Percentiles rank a stretch among this genome's conserved stretches.
Evolutionary conservation across 2,888 invertebrate species (phyloP).

Genomic region (Globia sparganii): DNA sequence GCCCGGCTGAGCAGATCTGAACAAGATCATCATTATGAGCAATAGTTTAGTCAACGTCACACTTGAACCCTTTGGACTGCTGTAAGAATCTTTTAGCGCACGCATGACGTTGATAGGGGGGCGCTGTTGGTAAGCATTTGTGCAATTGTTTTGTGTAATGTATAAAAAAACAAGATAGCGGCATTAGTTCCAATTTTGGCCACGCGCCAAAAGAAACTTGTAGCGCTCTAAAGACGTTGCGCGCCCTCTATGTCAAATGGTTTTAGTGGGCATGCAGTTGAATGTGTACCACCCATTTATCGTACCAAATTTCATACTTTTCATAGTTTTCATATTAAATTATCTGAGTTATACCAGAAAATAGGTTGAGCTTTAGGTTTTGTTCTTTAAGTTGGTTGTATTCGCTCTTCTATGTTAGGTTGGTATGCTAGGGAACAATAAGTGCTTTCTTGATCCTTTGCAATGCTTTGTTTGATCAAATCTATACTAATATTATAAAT

Average conservation of each 20-base stretch:
- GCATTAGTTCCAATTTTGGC: not conserved
- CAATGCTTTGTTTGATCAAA: not conserved
- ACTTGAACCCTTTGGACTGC: not conserved
- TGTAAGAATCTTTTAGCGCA: not conserved
- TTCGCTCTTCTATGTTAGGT: not conserved
- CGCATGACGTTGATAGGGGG: not conserved
- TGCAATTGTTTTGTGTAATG: not conserved
- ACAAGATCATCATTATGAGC: not conserved
- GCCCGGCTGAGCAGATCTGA: conserved; percentile 91
- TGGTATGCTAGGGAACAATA: not conserved
- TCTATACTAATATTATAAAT: too few species aligned
- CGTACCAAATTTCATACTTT: too few species aligned
- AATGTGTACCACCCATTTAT: not conserved
- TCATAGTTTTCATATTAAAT: too few species aligned
- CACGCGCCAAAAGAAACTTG: not conserved
- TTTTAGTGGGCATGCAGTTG: not conserved
- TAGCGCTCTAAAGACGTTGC: not conserved
- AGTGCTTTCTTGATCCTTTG: not conserved
- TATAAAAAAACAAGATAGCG: not conserved
- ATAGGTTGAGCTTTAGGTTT: too few species aligned
- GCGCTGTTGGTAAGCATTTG: not conserved
- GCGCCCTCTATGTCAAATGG: too few species aligned
- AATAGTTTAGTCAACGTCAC: not conserved
- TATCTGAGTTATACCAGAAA: too few species aligned
- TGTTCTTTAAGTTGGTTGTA: too few species aligned